Base-by-base conservation (phyloP, 2,888 invertebrate species). In the Brachypterus glaber region DNA sequence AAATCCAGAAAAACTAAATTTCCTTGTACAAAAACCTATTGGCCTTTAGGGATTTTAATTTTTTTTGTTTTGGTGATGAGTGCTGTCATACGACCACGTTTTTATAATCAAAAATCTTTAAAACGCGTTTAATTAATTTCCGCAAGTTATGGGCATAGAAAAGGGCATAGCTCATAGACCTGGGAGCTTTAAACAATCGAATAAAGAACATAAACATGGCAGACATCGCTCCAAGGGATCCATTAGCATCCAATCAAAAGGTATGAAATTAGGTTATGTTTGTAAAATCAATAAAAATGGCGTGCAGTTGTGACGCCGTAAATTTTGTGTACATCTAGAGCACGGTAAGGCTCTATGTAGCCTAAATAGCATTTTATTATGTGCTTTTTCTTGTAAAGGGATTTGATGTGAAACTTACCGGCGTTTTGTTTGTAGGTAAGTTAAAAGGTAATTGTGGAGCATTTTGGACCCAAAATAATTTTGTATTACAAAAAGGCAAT, bases 141-240 rank as follows among this genome's bases (percentile, higher is more conserved):
- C 12, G 27, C 29, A 31, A 27, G 33, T 37, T 25, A 54, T 54
- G 53, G 48, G 44, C 7, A 35, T 51, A 33, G 58, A 57, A 38
- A 61, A 61, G 41, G 44, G 46, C 12, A 46, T 57, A 41, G 68
- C 70, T 34, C 96, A 97, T 70, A 77, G 91, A 38, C 72, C 93
- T 18, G 92, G 96, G 26, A 75, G 75, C 33, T 73, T 92, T 30
- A 97, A 97, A 61, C 95, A 96, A 67, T 76, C 80, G 44, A 97
- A 97, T 61, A 98, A 98, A 65, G 54, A 74, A 29, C 97, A 97
- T 60, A 97, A 96, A 68, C 83, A 84, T 46, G 89, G 90, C 3
- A 77, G 84, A 46, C 95, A 97, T 68, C 78, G 87, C 17, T 91
- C 90, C 13, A 96, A 97, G 71, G 83, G 93, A 7, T 78, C 84